Base-by-base conservation (phyloP, 2,888 invertebrate species). In the Linhomoeus sp. region DNA sequence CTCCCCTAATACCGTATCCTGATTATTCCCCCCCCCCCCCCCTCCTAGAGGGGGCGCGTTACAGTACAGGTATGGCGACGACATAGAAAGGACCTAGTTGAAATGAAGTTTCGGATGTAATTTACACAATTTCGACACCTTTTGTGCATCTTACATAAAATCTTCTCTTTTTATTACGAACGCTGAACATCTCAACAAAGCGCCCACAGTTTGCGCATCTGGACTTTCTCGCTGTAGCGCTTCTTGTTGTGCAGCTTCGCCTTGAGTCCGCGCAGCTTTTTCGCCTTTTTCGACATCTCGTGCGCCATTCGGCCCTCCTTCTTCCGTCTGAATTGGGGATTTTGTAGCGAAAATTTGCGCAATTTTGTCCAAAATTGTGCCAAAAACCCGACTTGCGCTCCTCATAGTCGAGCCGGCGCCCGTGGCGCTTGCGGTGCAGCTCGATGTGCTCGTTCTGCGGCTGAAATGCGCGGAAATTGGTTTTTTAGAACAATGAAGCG, bases 371-470 rank as follows among this genome's bases (percentile, higher is more conserved):
- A 35, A 25, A 38, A 39, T 39, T 24, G 45, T n/a, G n/a, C 9
- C 24, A 26, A 17, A 37, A 33, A 43, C 50, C 63, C 61, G 52
- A 70, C 69, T 85, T 86, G 51, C 85, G 75, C 68, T 97, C 94
- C 70, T 94, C 87, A 77, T 97, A 85, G 73, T 97, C 94, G 52
- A 99, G 76, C 52, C 94, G 77, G 59, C 87, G 77, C 63, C 97
- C 97, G 73, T 87, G 80, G 36, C 94, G 77, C 69, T 94, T 97
- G 65, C 83, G 80, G 69, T 90, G 88, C 53, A 92, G 78, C 62
- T 97, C 97, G 71, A 97, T 94, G 68, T 99, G 88, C 71, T 99
- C 97, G 77, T 97, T 99, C 75, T 97, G 97, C 66, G 90, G 90
- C 90, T 52, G 23, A 51, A 29, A 29, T 29, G 12, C 12, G 12